Evolutionary conservation across 53 echinoderm and acorn worm species (phyloP).

Genomic region (Echinarachnius parma): DNA sequence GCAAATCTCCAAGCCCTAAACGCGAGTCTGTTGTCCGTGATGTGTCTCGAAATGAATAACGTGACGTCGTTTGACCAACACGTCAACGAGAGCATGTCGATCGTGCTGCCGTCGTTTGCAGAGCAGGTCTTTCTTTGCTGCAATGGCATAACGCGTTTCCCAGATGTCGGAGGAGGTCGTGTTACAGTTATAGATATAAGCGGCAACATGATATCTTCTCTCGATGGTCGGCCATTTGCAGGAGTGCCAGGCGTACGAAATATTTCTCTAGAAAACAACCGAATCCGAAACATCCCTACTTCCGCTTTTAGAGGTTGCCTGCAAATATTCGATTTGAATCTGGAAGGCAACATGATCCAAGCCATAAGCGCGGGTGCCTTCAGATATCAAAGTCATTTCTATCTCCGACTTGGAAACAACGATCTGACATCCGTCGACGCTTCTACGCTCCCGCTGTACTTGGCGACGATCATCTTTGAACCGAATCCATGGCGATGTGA

Average conservation of each 20-base stretch:
- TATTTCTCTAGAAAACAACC: background rate
- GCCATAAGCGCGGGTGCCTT: background rate
- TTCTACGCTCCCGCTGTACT: background rate
- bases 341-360: constrained; percentile 6
- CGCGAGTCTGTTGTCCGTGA: too few relatives aligned
- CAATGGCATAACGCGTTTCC: too few relatives aligned
- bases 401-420: constrained; percentile 14
- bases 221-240: too few relatives aligned
- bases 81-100: too few relatives aligned
- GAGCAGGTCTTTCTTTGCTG: too few relatives aligned
- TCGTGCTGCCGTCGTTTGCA: too few relatives aligned
- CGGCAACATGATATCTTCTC: too few relatives aligned
- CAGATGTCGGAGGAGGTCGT: too few relatives aligned
- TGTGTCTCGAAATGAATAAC: too few relatives aligned
- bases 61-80: too few relatives aligned
- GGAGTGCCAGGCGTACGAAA: background rate
- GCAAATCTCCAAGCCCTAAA: too few relatives aligned
- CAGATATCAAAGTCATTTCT: background rate
- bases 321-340: background rate
- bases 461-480: background rate
- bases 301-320: background rate
- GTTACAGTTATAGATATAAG: too few relatives aligned
- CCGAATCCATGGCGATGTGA: constrained; percentile 19
- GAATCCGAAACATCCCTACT: background rate
- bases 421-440: background rate